These are phyloP conservation scores for Zapornia atra DNA, from an alignment of 2,113 vertebrate species.

Conservation along the genomic window DNA sequence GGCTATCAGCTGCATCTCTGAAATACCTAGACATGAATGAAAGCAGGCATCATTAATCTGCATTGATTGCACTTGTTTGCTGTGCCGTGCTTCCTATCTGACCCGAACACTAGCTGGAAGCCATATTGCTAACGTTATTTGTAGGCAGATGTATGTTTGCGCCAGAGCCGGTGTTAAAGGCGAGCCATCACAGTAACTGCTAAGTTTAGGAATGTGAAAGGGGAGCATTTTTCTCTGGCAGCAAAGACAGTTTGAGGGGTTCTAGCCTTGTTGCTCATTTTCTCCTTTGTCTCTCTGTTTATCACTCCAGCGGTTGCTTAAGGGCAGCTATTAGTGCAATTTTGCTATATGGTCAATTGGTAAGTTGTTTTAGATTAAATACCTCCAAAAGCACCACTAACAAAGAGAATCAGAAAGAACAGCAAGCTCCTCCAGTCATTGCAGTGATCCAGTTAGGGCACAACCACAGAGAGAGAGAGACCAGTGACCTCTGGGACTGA, in stretches of 20 bases:
- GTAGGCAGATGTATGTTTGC: slow-evolving; percentile 20
- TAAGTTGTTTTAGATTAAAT: slow-evolving; percentile 10
- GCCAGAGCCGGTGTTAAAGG: neutral
- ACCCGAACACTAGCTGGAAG: slow-evolving; percentile 30
- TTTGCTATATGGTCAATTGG: neutral
- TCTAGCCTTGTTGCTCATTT: slow-evolving; percentile 2
- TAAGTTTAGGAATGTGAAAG: slow-evolving; percentile 52
- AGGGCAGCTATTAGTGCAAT: neutral
- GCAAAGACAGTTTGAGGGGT: neutral
- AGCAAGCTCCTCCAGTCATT: neutral
- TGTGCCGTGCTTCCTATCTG: slow-evolving; percentile 14
- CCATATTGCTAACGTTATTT: neutral
- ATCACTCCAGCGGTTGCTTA: neutral
- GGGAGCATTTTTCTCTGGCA: slow-evolving; percentile 39
- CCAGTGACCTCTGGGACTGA: neutral
- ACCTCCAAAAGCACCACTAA: neutral
- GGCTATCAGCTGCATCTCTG: slow-evolving; percentile 51
- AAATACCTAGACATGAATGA: slow-evolving; percentile 67
- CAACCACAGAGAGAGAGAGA: neutral
- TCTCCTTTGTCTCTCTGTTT: neutral
- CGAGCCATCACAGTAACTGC: neutral
- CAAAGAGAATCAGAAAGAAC: neutral
- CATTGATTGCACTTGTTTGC: slow-evolving; percentile 62
- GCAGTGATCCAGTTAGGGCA: neutral
- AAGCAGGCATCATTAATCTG: slow-evolving; percentile 67